A percentile compares a stretch with the other conserved stretches of the same genome.
phyloP scores from a whole-genome alignment of 2,888 invertebrate species.

The Oscheius sp. region DNA sequence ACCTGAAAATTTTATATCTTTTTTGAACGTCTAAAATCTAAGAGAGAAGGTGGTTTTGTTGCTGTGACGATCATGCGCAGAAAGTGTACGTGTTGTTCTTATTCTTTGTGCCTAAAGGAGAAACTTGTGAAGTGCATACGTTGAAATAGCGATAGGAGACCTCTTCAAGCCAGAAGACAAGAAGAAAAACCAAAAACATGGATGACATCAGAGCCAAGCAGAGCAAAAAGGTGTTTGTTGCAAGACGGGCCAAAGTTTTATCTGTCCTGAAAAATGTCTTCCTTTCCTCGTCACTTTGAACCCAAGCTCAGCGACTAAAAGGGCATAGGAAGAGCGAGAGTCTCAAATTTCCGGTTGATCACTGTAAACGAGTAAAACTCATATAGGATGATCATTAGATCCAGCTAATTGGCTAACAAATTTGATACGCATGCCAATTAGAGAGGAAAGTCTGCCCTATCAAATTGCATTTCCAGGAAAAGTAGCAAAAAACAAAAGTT shows the following conservation, averaged over 20 bases:
- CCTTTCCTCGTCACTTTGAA: too few species aligned
- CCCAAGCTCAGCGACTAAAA: too few species aligned
- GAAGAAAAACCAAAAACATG: conserved; percentile 59
- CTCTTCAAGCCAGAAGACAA: conserved; percentile 67
- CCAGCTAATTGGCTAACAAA: too few species aligned
- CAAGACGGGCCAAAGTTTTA: conserved; percentile 58
- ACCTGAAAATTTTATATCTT: conserved; percentile 25
- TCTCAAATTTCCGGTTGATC: too few species aligned
- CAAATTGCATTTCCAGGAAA: too few species aligned
- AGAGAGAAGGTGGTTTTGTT: neutral
- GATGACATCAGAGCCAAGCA: conserved; percentile 62
- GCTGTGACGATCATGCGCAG: neutral
- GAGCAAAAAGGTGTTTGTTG: conserved; percentile 56
- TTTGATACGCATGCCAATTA: too few species aligned
- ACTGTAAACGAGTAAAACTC: too few species aligned
- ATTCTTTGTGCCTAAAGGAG: neutral
- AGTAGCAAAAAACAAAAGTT: too few species aligned
- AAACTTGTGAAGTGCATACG: conserved; percentile 26
- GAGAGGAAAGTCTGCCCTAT: too few species aligned
- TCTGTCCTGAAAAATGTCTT: conserved; percentile 53
- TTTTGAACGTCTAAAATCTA: neutral
- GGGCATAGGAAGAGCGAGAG: too few species aligned
- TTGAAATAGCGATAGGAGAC: conserved; percentile 33
- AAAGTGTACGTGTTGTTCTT: neutral
- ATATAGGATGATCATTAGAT: too few species aligned